Conservation (phyloP, 2,113 vertebrate genomes). For the Vanacampus margaritifer region DNA sequence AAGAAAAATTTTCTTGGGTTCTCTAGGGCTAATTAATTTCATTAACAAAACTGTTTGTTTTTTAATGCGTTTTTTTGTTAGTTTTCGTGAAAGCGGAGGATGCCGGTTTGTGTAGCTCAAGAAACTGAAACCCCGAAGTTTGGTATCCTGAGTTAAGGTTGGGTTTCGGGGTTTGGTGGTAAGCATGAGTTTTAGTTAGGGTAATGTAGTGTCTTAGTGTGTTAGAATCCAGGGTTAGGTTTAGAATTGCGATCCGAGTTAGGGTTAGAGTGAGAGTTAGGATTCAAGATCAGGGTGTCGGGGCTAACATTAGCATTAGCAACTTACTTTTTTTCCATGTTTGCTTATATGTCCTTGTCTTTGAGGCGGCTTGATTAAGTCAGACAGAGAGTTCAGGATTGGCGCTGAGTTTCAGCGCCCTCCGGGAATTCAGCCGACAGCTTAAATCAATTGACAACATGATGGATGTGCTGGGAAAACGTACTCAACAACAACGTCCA, state of each 20-base stretch:
- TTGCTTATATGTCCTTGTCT: not conserved
- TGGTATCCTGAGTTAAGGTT: no score
- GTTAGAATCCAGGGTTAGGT: not conserved
- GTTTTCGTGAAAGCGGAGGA: no score
- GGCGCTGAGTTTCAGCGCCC: not conserved
- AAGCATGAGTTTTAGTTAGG: no score
- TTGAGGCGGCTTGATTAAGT: slow-evolving; percentile 2
- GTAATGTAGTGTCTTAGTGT: no score
- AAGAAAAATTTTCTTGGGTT: no score
- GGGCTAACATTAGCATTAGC: not conserved
- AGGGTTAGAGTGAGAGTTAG: not conserved
- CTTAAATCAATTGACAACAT: slow-evolving; percentile 22
- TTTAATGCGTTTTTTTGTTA: no score
- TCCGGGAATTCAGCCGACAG: slow-evolving; percentile 24
- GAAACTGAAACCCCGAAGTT: no score
- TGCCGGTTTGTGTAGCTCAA: no score
- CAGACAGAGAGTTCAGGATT: slow-evolving; percentile 1
- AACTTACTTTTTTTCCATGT: not conserved
- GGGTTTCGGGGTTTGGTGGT: no score
- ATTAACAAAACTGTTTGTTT: no score
- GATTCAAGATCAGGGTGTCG: not conserved
- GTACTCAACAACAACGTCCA: slow-evolving; percentile 12
- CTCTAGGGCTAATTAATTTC: no score
- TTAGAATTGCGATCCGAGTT: not conserved
- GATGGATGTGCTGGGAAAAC: slow-evolving; percentile 18